Conservation (phyloP, 2,113 vertebrate genomes). For the Phyllostomus discolor region DNA sequence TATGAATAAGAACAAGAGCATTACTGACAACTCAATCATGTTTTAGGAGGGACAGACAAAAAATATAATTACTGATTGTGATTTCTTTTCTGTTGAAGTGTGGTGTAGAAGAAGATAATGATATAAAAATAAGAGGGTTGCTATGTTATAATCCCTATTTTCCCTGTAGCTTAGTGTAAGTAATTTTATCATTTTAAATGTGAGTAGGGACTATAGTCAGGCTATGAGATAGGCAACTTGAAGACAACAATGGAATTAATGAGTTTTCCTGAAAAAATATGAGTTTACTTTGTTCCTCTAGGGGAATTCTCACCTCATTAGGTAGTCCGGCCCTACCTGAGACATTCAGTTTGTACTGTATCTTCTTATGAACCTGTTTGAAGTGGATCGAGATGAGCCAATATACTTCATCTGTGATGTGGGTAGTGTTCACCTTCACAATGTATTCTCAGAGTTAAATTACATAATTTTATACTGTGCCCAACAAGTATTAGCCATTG, state of each 20-base stretch:
- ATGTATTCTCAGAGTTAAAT: neutral
- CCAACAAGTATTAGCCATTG: neutral
- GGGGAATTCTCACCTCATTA: neutral
- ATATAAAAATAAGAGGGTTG: neutral
- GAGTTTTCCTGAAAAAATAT: neutral
- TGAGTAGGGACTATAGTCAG: neutral
- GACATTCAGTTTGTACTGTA: neutral
- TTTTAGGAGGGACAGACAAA: neutral
- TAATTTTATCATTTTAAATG: neutral
- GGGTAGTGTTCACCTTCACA: neutral
- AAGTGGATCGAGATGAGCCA: neutral
- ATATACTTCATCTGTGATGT: neutral
- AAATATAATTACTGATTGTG: neutral
- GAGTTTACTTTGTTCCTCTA: neutral
- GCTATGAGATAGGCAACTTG: neutral
- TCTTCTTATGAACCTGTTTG: neutral
- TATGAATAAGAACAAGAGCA: neutral
- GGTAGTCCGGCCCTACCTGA: neutral
- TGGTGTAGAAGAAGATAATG: neutral
- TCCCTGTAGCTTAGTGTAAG: neutral
- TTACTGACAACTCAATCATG: neutral
- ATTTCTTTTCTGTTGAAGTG: neutral
- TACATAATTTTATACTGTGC: neutral
- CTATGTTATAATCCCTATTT: neutral
- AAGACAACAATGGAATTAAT: neutral